Conservation (phyloP, 2,888 invertebrate genomes). For the Eupeodes latifasciatus region DNA sequence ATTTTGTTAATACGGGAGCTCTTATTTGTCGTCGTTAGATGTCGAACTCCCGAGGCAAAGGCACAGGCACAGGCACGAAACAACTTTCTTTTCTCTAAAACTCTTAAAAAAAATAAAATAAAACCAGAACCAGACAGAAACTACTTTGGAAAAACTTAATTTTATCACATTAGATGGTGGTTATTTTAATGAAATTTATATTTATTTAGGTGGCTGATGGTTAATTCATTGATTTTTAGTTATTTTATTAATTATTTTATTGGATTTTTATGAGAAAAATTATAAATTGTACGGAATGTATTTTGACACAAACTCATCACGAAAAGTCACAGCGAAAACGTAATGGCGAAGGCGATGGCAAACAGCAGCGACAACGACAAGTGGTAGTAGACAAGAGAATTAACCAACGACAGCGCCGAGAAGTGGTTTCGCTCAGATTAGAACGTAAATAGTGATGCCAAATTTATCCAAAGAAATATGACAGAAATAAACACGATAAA, state of each 20-base stretch:
- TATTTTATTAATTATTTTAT: slow-evolving; percentile 37
- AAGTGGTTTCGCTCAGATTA: slow-evolving; percentile 65
- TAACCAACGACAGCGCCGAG: slow-evolving; percentile 12
- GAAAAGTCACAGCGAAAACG: slow-evolving; percentile 74
- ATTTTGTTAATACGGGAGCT: slow-evolving; percentile 63
- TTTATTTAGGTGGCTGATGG: slow-evolving; percentile 15
- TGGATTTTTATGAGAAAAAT: slow-evolving; percentile 51
- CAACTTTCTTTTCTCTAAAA: slow-evolving; percentile 66
- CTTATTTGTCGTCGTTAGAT: slow-evolving; percentile 49
- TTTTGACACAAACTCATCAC: slow-evolving; percentile 73
- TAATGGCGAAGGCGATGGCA: slow-evolving; percentile 59
- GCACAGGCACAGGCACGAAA: slow-evolving; percentile 42
- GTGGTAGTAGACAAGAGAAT: neutral
- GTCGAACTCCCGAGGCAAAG: slow-evolving; percentile 68
- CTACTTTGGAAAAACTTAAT: slow-evolving; percentile 50
- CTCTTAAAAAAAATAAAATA: no score
- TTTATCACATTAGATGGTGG: slow-evolving; percentile 48
- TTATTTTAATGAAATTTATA: slow-evolving; percentile 12
- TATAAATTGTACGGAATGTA: slow-evolving; percentile 68
- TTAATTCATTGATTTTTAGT: slow-evolving; percentile 51
- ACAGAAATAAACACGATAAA: neutral
- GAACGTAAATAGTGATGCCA: slow-evolving; percentile 53
- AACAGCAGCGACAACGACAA: slow-evolving; percentile 8
- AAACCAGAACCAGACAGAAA: slow-evolving; percentile 22
- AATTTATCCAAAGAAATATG: neutral